Evolutionary conservation across 2,113 vertebrate species (phyloP), one percentile per base, ranked within the genome.

Genomic region (Pseudopodoces humilis): DNA sequence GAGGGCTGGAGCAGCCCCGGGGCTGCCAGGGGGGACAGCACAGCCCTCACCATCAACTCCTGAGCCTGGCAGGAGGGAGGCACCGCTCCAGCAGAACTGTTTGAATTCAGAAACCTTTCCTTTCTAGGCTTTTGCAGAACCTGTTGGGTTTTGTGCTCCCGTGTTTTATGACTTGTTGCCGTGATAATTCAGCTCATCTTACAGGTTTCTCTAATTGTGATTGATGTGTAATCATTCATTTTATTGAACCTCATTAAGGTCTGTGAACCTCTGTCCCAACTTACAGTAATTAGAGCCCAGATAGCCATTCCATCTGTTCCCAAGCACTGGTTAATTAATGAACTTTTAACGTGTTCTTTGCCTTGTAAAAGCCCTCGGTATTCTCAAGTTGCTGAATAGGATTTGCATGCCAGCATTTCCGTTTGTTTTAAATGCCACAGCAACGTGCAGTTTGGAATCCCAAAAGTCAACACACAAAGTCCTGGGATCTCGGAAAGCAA

Each of bases 291-390:
- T 99, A 98, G 98, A 98, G 98, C 98, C 97, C 98, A 98, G 98
- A 99, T 99, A 98, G 98, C 98, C 97, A 95, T 98, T 99, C 99
- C 99, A 99, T 99, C 99, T 99, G 99, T 98, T 99, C 97, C 85
- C 97, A 97, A 98, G 97, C 98, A 97, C 98, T 98, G 98, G 99
- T 99, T 99, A 99, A 99, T 99, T 99, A 99, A 99, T 99, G 98
- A 99, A 99, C 99, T 99, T 99, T 97, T 98, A 98, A 98, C 98
- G 95, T 97, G 98, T 97, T 98, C 94, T 90, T 97, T 93, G 96
- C 97, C 96, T 97, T 97, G 98, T 98, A 96, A 98, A 99, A 98
- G 98, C 98, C 97, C 98, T 98, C 96, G 87, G 92, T 96, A 96
- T 98, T 98, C 98, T 98, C 97, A 97, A 97, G 98, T 98, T 98